Percentiles rank a stretch among this genome's conserved stretches.
Conservation (phyloP, 2,888 invertebrate genomes). For the Aspidapion aeneum region DNA sequence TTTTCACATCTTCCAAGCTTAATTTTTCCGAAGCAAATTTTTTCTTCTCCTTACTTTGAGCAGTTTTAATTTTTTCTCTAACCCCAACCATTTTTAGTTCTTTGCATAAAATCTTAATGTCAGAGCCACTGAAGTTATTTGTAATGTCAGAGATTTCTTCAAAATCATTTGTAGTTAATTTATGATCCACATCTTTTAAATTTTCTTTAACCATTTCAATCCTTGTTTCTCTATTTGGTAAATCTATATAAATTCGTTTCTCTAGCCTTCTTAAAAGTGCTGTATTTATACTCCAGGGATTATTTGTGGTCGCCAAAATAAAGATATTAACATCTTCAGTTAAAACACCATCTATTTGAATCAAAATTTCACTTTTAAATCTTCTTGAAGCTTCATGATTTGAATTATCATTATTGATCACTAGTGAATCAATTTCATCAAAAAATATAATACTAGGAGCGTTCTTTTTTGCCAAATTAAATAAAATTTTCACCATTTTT, state of each 20-base stretch:
- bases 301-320: slow-evolving; percentile 83
- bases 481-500: slow-evolving; percentile 84
- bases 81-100: slow-evolving; percentile 89
- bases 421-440: slow-evolving; percentile 87
- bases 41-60: too few relatives aligned
- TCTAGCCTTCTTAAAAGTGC: slow-evolving; percentile 87
- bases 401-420: slow-evolving; percentile 60
- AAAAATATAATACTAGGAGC: slow-evolving; percentile 90
- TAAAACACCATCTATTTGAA: slow-evolving; percentile 78
- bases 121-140: slow-evolving; percentile 83
- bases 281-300: slow-evolving; percentile 90
- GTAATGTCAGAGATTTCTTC: slow-evolving; percentile 53
- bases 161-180: slow-evolving; percentile 43
- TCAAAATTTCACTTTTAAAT: slow-evolving; percentile 84
- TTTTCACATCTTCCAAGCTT: too few relatives aligned
- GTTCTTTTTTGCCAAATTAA: slow-evolving; percentile 74
- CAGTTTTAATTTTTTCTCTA: too few relatives aligned
- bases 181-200: slow-evolving; percentile 47
- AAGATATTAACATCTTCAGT: slow-evolving; percentile 64
- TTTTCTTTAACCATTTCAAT: slow-evolving; percentile 62
- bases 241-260: slow-evolving; percentile 76
- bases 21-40: too few relatives aligned
- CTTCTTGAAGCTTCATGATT: slow-evolving; percentile 86
- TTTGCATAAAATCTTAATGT: slow-evolving; percentile 82
- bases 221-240: slow-evolving; percentile 68